Evolutionary conservation across 2,888 invertebrate genomes (phyloP), one percentile per base, ranked within the genome.

Genomic region (Cataglyphis altisquamis): DNA sequence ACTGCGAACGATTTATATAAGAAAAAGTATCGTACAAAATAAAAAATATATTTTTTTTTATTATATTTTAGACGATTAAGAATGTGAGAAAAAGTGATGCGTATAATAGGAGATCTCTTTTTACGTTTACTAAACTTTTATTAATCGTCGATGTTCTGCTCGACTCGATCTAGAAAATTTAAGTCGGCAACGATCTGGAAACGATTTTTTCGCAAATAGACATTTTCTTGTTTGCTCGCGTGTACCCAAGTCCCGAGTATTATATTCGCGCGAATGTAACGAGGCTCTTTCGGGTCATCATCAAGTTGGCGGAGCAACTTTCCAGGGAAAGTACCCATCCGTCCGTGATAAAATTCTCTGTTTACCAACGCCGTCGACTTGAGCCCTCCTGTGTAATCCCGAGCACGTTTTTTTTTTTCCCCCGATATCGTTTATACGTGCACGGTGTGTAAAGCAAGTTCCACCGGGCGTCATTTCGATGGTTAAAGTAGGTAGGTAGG

Each of bases 391-490:
- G 62, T 57, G 74, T 41, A 63, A 75, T 68, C 63, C 41, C 64
- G 60, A 66, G 82, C 87, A 87, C 84, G 87, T 82, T 82, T 87
- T 87, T 85, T 82, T 64, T 82, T 82, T 85, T 85, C 82, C 64
- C 55, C 57, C 75, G 62, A 82, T 84, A 84, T 82, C 73, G 55
- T 62, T 72, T 83, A 83, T 83, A 80, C 78, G 83, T 83, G 78
- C 67, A 55, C 12, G 25, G 83, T 83, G 80, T 83, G 80, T 73
- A 78, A 78, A 73, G 78, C 78, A 41, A 80, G 78, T 78, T 78
- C 41, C 68, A 66, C 52, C 66, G 78, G 78, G 78, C 78, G 78
- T 80, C 78, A 80, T 80, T 80, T 80, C 60, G 60, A 70, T 36
- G 70, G 45, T 32, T 32, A 60, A 32, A 32, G 57, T 29, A 57